Base-by-base conservation (phyloP, 2,113 vertebrate genomes). In the Sigmodon hispidus region DNA sequence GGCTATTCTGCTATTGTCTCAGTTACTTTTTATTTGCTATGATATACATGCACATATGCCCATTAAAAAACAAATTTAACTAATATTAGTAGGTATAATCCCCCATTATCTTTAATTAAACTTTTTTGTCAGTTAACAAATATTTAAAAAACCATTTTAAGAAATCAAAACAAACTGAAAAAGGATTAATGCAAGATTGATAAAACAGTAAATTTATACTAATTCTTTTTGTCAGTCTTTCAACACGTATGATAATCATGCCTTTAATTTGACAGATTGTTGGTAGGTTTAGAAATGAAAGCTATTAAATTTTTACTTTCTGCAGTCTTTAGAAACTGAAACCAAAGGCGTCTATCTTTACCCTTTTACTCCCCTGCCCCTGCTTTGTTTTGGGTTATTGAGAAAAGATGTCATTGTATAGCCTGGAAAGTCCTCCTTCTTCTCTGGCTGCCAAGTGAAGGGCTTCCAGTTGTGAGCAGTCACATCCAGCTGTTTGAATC, bases 1-100 rank as follows among this genome's bases (percentile, higher is more conserved):
- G 87, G 40, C 55, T 93, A 13, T 79, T 79, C 24, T 69, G 61
- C 72, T 70, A 36, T 57, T 26, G 36, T 75, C 69, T 65, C 59
- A 94, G 67, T 76, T 80, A 36, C 43, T 95, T 94, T 92, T 94
- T 52, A 89, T 76, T 79, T 50, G 80, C n/a, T 15, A 61, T 26
- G 61, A 61, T 43, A 29, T 26, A 36, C 11, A 61, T 55, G 36
- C 34, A n/a, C 19, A 81, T 22, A 29, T 21, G 0, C 52, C 36
- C 52, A 12, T 15, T 40, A 59, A 29, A 43, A 40, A 48, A 43
- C 11, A 69, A 48, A 4, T 55, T 94, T 84, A 11, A 31, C 31
- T 48, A 77, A 87, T 7, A 52, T 15, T 57, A 36, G 34, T 40
- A 79, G 59, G 16, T 65, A 57, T 34, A 43, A n/a, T 45, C 45